Base-by-base conservation (phyloP, 2,888 invertebrate genomes). In the Adelphocoris suturalis region DNA sequence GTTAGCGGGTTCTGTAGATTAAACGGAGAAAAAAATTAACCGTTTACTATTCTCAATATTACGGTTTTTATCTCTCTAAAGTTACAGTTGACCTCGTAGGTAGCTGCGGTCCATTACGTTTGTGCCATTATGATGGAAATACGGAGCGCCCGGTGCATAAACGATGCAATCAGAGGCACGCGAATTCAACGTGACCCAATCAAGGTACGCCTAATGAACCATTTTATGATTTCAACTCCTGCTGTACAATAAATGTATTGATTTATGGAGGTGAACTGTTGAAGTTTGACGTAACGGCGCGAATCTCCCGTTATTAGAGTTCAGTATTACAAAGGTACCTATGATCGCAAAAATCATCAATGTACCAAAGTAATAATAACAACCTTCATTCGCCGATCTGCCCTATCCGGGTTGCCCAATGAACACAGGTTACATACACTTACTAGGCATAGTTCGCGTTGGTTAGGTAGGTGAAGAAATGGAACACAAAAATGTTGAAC, bases 131-230 rank as follows among this genome's bases (percentile, higher is more conserved):
- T 68, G 19, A 68, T 68, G 68, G 68, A 23, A 68, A 68, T 61
- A 61, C 0, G 61, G 61, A 61, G 9, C 16, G 19, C n/a, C 61
- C 61, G 61, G 61, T 61, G 61, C 61, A 61, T 61, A 61, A 61
- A 61, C 16, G 61, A 61, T 68, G 68, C 68, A 68, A 68, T 68
- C 68, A 68, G 19, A 9, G 68, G 23, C 27, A 68, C 23, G 23
- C 19, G 19, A 68, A 68, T 68, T 13, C 68, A 68, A 68, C 68
- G 68, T 68, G 68, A 68, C 68, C 68, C 27, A 27, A 11, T 12
- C 11, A 19, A 7, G 68, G 19, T 19, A 23, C 9, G 2, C 23
- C 68, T 68, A 68, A 68, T 68, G 68, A 68, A 68, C 16, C 61
- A 19, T 61, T 61, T 61, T 19, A 19, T 19, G 19, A n/a, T 61